Evolutionary conservation across 2,888 invertebrate species (phyloP), one percentile per base, ranked within the genome.

Genomic region (Epinotia brunnichana): DNA sequence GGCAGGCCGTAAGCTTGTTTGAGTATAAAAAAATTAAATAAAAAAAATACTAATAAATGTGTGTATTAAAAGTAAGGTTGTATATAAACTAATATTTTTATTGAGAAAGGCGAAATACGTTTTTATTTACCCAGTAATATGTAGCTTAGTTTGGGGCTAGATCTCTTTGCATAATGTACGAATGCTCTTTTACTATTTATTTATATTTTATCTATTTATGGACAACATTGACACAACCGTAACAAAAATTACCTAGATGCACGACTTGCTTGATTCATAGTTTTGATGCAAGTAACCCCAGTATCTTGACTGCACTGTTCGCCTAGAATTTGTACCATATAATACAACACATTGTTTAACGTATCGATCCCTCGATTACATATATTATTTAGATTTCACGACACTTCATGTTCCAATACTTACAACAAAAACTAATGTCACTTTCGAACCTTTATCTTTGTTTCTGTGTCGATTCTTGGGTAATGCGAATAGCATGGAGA

Each of bases 401-500:
- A 35, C 51, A 54, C 64, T n/a, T 57, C 4, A 15, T 15, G 24
- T 15, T 56, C 2, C 21, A 21, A 17, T 24, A 57, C 57, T 24
- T 29, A 57, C 57, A 29, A 57, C 57, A 15, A 54, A 54, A 63
- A 64, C 51, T 15, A 51, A 64, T 39, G 54, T 53, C 53, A 21
- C 39, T 39, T 21, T 54, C 13, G 24, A 54, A 39, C 39, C 39
- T 21, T 51, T 21, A 2, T 19, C 21, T 54, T 54, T 54, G n/a
- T 54, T 44, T 61, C n/a, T 61, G 39, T 54, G 53, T 29, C 51
- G 17, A 17, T 63, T 53, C 53, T 19, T 53, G 35, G n/a, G 53
- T 19, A 53, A 10, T 53, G 35, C 35, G n/a, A 59, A 17, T 35
- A 35, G 17, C 57, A 57, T n/a, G 53, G 53, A 35, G 53, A 39